These are phyloP conservation scores for Oscheius sp. DNA, from an alignment of 2,888 invertebrate genomes.

Conservation along the genomic window DNA sequence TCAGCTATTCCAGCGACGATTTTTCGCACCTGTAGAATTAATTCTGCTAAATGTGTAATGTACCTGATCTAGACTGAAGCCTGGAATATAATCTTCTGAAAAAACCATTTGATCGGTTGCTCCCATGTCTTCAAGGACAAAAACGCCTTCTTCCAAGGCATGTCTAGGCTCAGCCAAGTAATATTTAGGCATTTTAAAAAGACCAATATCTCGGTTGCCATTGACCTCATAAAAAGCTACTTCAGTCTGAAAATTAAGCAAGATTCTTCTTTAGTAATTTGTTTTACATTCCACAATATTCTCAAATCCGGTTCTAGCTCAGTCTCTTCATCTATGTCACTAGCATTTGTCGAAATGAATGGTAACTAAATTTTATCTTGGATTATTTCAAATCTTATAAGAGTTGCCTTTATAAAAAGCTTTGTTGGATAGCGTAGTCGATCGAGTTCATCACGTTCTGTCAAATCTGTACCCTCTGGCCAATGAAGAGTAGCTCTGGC, in stretches of 20 bases:
- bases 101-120: constrained; percentile 3
- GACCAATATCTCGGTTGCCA: not conserved
- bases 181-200: constrained; percentile 4
- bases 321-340: not conserved
- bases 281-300: constrained; percentile 8
- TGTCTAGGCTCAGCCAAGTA: constrained; percentile 5
- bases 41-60: not conserved
- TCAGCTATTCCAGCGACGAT: constrained; percentile 11
- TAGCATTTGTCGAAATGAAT: not conserved
- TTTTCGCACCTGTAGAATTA: not conserved
- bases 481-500: constrained; percentile 1
- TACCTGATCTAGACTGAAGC: constrained; percentile 26
- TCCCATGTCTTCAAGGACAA: constrained; percentile 24
- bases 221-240: constrained; percentile 12
- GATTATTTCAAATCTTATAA: not conserved
- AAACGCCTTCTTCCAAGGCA: not conserved
- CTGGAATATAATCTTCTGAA: constrained; percentile 21
- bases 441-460: not conserved
- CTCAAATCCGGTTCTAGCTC: constrained; percentile 5
- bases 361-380: not conserved
- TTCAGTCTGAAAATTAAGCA: constrained; percentile 18
- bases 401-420: constrained; percentile 6
- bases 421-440: not conserved
- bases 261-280: not conserved
- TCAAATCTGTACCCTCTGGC: not conserved